Base-by-base conservation (phyloP, 1,140 invertebrate species). In the Drosophila tropicalis region DNA sequence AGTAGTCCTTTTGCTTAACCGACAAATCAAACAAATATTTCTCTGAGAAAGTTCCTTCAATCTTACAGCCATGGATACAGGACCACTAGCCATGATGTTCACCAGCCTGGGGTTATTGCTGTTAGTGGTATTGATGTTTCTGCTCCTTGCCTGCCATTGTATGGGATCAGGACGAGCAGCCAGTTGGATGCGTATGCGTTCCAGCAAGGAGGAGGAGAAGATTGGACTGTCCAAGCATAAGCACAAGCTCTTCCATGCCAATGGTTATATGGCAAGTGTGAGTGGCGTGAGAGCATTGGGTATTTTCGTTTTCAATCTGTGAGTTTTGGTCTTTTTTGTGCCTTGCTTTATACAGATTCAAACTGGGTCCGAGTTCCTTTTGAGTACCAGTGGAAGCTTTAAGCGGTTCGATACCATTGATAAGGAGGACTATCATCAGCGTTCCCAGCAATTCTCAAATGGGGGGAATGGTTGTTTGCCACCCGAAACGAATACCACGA, bases 351-450 rank as follows among this genome's bases (percentile, higher is more conserved):
- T 25, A 51, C 56, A 95, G 95, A 93, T 95, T 15, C 93, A 94
- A 62, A 95, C 95, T 0, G 95, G 95, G 41, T 95, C 94, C 0
- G 95, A 96, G 79, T 94, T 96, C 61, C 93, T 94, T 40, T 90
- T 95, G 25, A 94, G 94, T 87, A 93, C 92, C 41, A 94, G 93
- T 36, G 95, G 95, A 15, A 95, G 94, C 82, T 95, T 95, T 90
- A 94, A 94, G 70, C 93, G 95, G 34, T 96, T 96, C 89, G 95
- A 95, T 72, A 94, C 94, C 17, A 93, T 95, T 36, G 94, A 95
- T 76, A 90, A 87, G 60, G 90, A 91, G 22, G 83, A 90, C 22
- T 51, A 51, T 51, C 72, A 80, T 58, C 77, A 75, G 19, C 76
- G 89, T 15, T 70, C 79, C 5, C 79, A 77, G 63, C 76, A 77